Base-by-base conservation (phyloP, 2,888 invertebrate species). In the Acanthococcus lagerstroemiae region DNA sequence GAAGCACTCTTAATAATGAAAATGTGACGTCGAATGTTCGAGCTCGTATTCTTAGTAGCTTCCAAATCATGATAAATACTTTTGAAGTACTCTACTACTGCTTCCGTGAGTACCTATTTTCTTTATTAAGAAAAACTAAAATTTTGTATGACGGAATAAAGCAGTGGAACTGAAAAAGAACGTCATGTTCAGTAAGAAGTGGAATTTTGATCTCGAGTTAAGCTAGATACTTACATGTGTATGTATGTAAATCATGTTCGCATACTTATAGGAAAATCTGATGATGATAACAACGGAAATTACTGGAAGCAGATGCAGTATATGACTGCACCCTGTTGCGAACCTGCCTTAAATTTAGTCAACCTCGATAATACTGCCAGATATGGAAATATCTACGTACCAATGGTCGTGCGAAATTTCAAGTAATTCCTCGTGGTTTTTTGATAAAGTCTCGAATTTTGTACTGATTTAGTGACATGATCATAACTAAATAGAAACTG, bases 31-130 rank as follows among this genome's bases (percentile, higher is more conserved):
- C 21, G n/a, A 63, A 63, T n/a, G 63, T 63, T 17, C 50, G 52
- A 30, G 17, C 19, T n/a, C 50, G 52, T n/a, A 19, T 54, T n/a
- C 24, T 54, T 6, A 22, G 22, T 24, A 63, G 63, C 30, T 63
- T 52, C 22, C 17, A 52, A 54, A 52, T 54, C 6, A 63, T 63
- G 12, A 44, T 63, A 22, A 63, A 37, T 30, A 63, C 63, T 15
- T 63, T 50, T 15, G 63, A 63, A 27, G 22, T 63, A 24, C 17
- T 63, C 6, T 63, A 63, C 25, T 19, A 52, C 22, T 63, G 63
- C 44, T 63, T 63, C 15, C 48, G 63, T 63, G 19, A 52, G 63
- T 63, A 24, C n/a, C n/a, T n/a, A n/a, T n/a, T n/a, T n/a, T n/a
- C n/a, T n/a, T n/a, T n/a, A n/a, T n/a, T n/a, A n/a, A n/a, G n/a